A percentile compares a stretch with the other conserved stretches of the same genome.
Evolutionary conservation across 2,797 vertebrate species (phyloP).

Genomic region (Sternotherus odoratus): DNA sequence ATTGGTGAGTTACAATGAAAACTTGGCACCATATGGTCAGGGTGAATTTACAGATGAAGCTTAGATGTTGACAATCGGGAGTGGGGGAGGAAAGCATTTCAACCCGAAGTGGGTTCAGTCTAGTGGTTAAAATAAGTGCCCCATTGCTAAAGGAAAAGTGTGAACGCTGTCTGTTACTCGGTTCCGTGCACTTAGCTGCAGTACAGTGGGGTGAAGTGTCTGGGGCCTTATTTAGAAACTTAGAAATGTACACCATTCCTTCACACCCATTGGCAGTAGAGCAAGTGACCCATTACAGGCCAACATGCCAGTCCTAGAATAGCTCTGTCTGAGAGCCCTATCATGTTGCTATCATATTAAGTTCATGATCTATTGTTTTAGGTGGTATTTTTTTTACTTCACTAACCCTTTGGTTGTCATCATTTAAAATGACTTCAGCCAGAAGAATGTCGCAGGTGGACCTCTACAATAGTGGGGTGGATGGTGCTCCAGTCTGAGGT

Average conservation of each 20-base stretch:
- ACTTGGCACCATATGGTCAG: accelerated
- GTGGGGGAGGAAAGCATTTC: background rate
- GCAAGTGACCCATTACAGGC: background rate
- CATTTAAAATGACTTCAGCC: background rate
- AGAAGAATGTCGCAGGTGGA: background rate
- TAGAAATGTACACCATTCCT: accelerated
- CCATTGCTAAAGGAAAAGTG: background rate
- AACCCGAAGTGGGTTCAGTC: background rate
- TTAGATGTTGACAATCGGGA: accelerated
- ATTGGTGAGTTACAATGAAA: background rate
- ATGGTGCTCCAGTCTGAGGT: background rate
- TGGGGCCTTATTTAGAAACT: background rate
- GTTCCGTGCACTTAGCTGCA: background rate
- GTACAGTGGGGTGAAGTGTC: background rate
- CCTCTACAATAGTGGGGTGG: no score
- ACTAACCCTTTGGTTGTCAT: background rate
- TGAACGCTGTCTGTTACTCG: background rate
- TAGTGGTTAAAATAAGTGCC: background rate
- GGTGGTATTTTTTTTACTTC: background rate
- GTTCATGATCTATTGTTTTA: accelerated
- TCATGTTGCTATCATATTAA: background rate
- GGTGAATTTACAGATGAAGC: background rate
- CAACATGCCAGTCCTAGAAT: background rate
- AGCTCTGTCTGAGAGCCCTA: accelerated
- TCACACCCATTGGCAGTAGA: accelerated